Base-by-base conservation (phyloP, 2,113 vertebrate species). In the Hippoglossus stenolepis region DNA sequence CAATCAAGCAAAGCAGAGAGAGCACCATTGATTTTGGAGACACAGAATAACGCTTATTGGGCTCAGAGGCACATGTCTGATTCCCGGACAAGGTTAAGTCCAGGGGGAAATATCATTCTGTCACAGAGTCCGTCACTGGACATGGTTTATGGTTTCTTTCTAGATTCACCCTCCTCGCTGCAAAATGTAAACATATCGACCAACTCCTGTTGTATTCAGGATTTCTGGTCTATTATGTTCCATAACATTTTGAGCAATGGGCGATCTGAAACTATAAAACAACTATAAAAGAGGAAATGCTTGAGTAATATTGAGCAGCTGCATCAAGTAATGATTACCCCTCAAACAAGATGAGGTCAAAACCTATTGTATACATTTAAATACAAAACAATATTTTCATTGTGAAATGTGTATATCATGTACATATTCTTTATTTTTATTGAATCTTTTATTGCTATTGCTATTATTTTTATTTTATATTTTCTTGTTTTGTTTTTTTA, bases 1-100 rank as follows among this genome's bases (percentile, higher is more conserved):
- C 91, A 94, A 94, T 95, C 88, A 92, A 88, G 83, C 86, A 90
- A 88, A 90, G 91, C 87, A 91, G 78, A 84, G 78, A 78, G 80
- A 90, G 83, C 85, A 5, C 62, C 79, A 93, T 92, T 90, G 92
- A 94, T 93, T 92, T 87, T 81, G 64, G 70, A 90, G 83, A 89
- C 82, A 81, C 62, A 80, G 87, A 87, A 88, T 86, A 90, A 90
- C 87, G 87, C 86, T 80, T 90, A 91, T 90, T 90, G 81, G 84
- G 78, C 83, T 85, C 78, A 83, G 75, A 87, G 73, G 73, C 77
- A 84, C 84, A 87, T 76, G 73, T 85, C 77, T 85, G 83, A 79
- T 83, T 86, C 70, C 79, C 87, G 83, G 82, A 85, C 86, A 93
- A 90, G 87, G 89, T 90, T 83, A 89, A 73, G 84, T 78, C 84